Evolutionary conservation across 35 echinoderm and acorn worm genomes (phyloP), one percentile per base, ranked within the genome.

Genomic region (Hemicentrotus pulcherrimus): DNA sequence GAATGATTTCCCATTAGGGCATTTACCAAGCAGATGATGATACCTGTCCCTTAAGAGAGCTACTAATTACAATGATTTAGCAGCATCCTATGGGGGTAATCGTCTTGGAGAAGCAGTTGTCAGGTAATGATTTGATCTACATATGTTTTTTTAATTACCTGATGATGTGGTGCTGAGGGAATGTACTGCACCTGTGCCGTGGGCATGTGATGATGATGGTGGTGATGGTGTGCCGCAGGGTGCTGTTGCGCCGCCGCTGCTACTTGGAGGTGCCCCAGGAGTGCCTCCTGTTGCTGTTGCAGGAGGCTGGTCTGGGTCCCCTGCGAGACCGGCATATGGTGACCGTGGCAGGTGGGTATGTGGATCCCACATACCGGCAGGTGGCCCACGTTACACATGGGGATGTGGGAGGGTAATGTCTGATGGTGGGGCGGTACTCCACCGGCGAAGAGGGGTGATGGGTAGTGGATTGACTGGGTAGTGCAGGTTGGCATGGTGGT

Each of bases 361-460:
- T 99, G 98, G 86, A 99, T 96, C 46, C 97, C 95, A 88, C 98
- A 99, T 52, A 98, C 94, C 14, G 98, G 98, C 48, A 99, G 91
- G 96, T 99, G 98, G 78, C 98, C 97, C 95, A 97, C 95, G 48
- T 96, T 93, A 59, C 98, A 99, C 86, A 99, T 94, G 46, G 98
- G 97, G 94, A 99, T 96, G 16, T 97, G 96, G 46, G 96, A 95
- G 94, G 95, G 94, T 86, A 94, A 92, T 90, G 48, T 86, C 94
- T 94, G 91, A 65, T 47, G 94, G 58, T 52, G 94, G 28, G 86
- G 85, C 14, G 95, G 86, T 47, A 30, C 94, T 46, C 85, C 94
- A 48, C 96, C 71, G 92, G 94, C 94, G 14, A 94, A 95, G 12
- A 95, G 92, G 92, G 95, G 96, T 46, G 96, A 94, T 61, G 95